A percentile compares a stretch with the other conserved stretches of the same genome.
Conservation (phyloP, 2,113 vertebrate genomes). For the Myodes glareolus region DNA sequence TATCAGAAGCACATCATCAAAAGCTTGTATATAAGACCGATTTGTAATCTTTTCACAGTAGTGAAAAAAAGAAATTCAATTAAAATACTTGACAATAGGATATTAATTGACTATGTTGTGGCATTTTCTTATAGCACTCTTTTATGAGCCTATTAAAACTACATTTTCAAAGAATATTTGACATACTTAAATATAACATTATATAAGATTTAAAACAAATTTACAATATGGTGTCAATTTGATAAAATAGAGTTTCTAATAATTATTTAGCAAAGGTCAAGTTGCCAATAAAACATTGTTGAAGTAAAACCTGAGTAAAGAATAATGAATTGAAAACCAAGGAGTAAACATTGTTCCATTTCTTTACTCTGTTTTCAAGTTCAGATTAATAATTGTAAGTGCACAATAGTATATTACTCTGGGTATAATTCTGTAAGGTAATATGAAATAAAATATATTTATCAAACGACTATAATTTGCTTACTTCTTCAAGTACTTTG, state of each 20-base stretch:
- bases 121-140: slow-evolving; percentile 43
- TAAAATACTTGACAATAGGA: slow-evolving; percentile 47
- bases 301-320: slow-evolving; percentile 24
- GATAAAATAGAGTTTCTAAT: slow-evolving; percentile 21
- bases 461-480: not conserved
- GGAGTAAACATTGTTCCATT: not conserved
- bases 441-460: not conserved
- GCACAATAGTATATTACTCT: not conserved
- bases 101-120: slow-evolving; percentile 34
- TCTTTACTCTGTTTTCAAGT: not conserved
- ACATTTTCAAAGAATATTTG: slow-evolving; percentile 71
- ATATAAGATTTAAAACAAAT: slow-evolving; percentile 47
- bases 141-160: slow-evolving; percentile 59
- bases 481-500: not conserved
- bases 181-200: slow-evolving; percentile 56
- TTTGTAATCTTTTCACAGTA: slow-evolving; percentile 20
- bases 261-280: slow-evolving; percentile 47
- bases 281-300: slow-evolving; percentile 47
- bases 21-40: not conserved
- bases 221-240: slow-evolving; percentile 48
- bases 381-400: not conserved
- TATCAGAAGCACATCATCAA: not conserved
- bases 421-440: not conserved
- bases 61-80: slow-evolving; percentile 50
- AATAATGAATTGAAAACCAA: slow-evolving; percentile 15